These are phyloP conservation scores for Amblyopsis rosae DNA, from an alignment of 2,113 vertebrate genomes.

Conservation along the genomic window DNA sequence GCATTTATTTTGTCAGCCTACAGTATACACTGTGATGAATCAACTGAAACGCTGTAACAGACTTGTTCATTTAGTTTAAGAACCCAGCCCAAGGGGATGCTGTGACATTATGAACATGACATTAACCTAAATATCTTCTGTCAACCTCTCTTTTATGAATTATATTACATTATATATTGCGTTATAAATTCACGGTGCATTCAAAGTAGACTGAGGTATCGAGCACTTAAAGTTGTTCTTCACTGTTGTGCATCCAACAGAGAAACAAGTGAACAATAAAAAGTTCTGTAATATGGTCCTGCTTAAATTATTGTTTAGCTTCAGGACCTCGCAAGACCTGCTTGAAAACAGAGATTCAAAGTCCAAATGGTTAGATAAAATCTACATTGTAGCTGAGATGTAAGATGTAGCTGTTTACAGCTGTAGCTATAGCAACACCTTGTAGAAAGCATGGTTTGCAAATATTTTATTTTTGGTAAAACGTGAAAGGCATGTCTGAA, in stretches of 20 bases:
- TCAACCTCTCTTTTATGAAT: background rate
- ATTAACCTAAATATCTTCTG: constrained; percentile 1
- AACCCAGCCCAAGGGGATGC: background rate
- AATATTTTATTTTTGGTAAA: too few species aligned
- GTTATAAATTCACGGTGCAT: background rate
- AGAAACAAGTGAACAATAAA: background rate
- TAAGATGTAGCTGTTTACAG: too few species aligned
- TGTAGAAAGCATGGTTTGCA: too few species aligned
- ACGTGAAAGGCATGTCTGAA: too few species aligned
- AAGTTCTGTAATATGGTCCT: background rate
- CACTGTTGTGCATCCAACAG: too few species aligned
- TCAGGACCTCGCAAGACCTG: background rate
- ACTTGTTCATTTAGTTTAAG: background rate
- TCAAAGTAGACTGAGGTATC: background rate
- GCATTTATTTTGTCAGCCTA: background rate
- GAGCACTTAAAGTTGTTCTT: too few species aligned
- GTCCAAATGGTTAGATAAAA: too few species aligned
- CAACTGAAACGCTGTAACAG: background rate
- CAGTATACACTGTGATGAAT: background rate
- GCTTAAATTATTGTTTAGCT: background rate
- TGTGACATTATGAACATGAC: background rate
- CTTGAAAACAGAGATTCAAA: background rate
- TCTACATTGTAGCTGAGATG: too few species aligned
- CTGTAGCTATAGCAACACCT: too few species aligned
- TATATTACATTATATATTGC: background rate